A percentile compares a stretch with the other conserved stretches of the same genome.
Conservation (phyloP, 2,888 invertebrate species). For the Rotaria socialis region DNA sequence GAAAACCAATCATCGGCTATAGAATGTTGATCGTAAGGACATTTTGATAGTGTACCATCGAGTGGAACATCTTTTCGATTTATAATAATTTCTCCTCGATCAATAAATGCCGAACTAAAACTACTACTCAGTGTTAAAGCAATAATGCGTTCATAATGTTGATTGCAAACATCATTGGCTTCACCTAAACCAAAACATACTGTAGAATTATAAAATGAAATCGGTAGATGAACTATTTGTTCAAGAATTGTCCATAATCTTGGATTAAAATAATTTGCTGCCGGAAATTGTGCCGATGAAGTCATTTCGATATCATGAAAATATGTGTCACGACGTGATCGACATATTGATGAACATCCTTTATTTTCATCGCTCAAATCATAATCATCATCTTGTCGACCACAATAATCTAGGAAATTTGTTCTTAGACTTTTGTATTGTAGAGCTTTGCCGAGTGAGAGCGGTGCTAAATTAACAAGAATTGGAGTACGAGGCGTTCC, state of each 20-base stretch:
- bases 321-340: background rate
- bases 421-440: background rate
- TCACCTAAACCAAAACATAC: background rate
- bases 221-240: background rate
- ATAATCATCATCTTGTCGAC: background rate
- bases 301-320: background rate
- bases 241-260: background rate
- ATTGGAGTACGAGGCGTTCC: background rate
- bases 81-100: background rate
- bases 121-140: conserved; percentile 15
- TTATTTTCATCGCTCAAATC: background rate
- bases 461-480: too few species aligned
- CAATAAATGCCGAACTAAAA: conserved; percentile 12
- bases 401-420: background rate
- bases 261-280: background rate
- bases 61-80: background rate
- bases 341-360: too few species aligned
- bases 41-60: background rate
- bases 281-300: background rate
- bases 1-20: conserved; percentile 1
- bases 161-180: background rate
- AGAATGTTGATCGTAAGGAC: background rate
- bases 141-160: background rate
- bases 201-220: background rate
- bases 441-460: too few species aligned